Evolutionary conservation across 1,140 invertebrate species (phyloP).

Genomic region (Parasteatoda tepidariorum): DNA sequence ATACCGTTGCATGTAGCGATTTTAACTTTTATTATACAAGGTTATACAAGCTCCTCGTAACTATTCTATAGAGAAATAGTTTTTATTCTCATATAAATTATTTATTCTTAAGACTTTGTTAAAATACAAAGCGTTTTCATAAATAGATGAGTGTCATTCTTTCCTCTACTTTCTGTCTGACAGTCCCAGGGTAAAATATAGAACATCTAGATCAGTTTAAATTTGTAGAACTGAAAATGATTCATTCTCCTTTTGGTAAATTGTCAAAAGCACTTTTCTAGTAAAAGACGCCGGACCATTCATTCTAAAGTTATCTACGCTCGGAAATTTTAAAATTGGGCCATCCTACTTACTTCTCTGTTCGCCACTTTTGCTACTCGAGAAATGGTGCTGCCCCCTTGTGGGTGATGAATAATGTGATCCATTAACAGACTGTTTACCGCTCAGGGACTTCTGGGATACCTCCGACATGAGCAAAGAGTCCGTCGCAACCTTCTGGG

Average conservation of each 20-base stretch:
- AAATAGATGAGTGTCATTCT: no score
- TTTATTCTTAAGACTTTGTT: no score
- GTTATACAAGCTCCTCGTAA: no score
- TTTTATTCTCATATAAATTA: no score
- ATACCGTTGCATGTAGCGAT: no score
- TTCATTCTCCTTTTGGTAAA: background rate
- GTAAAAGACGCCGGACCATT: background rate
- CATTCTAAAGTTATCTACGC: background rate
- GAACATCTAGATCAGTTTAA: no score
- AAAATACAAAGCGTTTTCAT: no score
- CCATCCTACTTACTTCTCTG: slow-evolving; percentile 37
- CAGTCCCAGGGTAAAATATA: no score
- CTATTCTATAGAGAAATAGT: no score
- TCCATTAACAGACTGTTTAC: slow-evolving; percentile 47
- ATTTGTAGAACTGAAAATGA: background rate
- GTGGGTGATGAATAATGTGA: slow-evolving; percentile 54
- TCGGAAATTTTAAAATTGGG: background rate
- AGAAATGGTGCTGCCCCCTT: slow-evolving; percentile 37
- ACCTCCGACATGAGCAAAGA: slow-evolving; percentile 48
- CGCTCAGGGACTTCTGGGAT: slow-evolving; percentile 42
- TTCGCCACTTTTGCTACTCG: slow-evolving; percentile 26
- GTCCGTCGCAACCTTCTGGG: slow-evolving; percentile 38
- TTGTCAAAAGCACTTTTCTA: background rate
- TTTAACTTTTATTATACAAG: no score
- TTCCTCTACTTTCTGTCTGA: no score